Evolutionary conservation across 2,113 vertebrate genomes (phyloP).

Genomic region (Pelodiscus sinensis): DNA sequence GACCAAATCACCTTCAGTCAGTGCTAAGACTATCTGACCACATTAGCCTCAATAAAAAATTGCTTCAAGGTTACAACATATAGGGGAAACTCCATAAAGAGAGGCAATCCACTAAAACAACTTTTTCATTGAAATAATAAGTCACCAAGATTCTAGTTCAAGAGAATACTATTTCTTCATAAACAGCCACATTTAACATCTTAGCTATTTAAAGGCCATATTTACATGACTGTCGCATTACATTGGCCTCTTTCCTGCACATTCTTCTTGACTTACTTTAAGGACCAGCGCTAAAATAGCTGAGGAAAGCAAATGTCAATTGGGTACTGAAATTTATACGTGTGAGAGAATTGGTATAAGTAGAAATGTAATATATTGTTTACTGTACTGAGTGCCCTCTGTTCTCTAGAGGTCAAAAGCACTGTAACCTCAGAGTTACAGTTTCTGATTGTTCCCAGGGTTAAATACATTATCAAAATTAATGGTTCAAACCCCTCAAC

Average conservation of each 20-base stretch:
- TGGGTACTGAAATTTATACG: slow-evolving; percentile 86
- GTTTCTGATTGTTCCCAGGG: slow-evolving; percentile 96
- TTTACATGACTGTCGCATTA: slow-evolving; percentile 80
- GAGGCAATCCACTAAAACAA: slow-evolving; percentile 49
- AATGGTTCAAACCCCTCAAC: slow-evolving; percentile 89
- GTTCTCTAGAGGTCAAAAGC: slow-evolving; percentile 91
- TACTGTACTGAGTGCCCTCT: slow-evolving; percentile 82
- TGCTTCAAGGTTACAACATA: slow-evolving; percentile 24
- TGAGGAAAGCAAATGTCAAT: slow-evolving; percentile 93
- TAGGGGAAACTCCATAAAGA: slow-evolving; percentile 35
- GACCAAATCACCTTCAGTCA: slow-evolving; percentile 65
- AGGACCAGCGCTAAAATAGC: slow-evolving; percentile 83
- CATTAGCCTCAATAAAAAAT: slow-evolving; percentile 67
- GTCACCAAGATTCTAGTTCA: slow-evolving; percentile 66
- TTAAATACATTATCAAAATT: slow-evolving; percentile 97
- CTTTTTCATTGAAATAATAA: slow-evolving; percentile 63
- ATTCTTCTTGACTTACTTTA: slow-evolving; percentile 81
- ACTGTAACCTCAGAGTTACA: slow-evolving; percentile 86
- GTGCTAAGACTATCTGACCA: slow-evolving; percentile 60
- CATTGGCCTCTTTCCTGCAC: slow-evolving; percentile 70
- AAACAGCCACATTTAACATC: slow-evolving; percentile 73
- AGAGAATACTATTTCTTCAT: slow-evolving; percentile 77
- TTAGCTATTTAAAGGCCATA: slow-evolving; percentile 77
- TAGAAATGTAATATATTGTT: slow-evolving; percentile 93
- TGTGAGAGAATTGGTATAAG: slow-evolving; percentile 90